phyloP scores from a whole-genome alignment of 2,113 vertebrate genomes.

The Agelaius tricolor region DNA sequence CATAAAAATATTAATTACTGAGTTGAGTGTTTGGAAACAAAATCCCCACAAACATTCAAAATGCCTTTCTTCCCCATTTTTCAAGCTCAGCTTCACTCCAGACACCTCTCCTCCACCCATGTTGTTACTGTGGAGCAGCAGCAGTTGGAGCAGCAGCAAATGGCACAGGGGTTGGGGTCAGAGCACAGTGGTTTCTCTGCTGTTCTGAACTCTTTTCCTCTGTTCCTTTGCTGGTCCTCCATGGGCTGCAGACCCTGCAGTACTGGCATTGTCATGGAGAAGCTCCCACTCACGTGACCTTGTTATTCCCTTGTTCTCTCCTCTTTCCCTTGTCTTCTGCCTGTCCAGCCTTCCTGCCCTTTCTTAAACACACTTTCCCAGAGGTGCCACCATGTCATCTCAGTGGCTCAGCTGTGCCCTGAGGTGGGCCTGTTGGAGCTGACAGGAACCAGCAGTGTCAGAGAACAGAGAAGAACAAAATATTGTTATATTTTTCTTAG shows the following conservation, averaged over 20 bases:
- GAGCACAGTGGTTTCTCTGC: neutral
- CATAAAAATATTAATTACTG: neutral
- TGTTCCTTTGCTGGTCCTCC: neutral
- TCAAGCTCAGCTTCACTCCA: neutral
- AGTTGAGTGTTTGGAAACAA: neutral
- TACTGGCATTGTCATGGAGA: neutral
- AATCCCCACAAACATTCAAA: neutral
- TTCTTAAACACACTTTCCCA: neutral
- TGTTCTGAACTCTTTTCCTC: neutral
- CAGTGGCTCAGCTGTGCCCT: neutral
- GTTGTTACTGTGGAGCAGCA: neutral
- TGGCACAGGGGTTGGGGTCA: neutral
- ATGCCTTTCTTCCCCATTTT: neutral
- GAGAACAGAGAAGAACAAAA: neutral
- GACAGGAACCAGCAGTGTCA: neutral
- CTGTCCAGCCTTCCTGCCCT: neutral
- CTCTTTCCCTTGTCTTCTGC: neutral
- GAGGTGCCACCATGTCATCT: neutral
- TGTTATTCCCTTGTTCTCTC: neutral
- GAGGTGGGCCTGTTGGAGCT: fast-evolving
- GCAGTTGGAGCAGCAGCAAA: fast-evolving
- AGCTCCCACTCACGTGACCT: neutral
- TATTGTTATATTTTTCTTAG: neutral
- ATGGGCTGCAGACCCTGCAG: neutral
- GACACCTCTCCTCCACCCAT: neutral